These are phyloP conservation scores for Drosophila mauritiana DNA, from an alignment of 1,140 invertebrate species.

Conservation along the genomic window DNA sequence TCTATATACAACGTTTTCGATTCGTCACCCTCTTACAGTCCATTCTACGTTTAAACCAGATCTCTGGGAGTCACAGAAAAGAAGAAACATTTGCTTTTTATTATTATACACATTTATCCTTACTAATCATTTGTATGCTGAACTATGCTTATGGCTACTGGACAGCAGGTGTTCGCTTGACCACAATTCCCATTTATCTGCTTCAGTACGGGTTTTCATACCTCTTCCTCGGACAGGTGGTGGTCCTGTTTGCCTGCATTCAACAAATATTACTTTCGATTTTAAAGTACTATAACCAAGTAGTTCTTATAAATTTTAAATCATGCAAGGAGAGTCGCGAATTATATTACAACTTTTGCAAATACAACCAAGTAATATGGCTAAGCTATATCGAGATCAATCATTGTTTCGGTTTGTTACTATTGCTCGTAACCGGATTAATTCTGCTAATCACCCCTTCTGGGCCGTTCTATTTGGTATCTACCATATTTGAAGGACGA, in stretches of 20 bases:
- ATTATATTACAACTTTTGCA: neutral
- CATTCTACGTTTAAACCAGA: conserved; percentile 6
- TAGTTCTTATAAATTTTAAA: neutral
- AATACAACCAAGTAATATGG: conserved; percentile 24
- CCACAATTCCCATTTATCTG: conserved; percentile 10
- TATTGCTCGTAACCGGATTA: conserved; percentile 27
- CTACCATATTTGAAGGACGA: conserved; percentile 25
- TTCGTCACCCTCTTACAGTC: conserved; percentile 15
- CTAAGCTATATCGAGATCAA: conserved; percentile 6
- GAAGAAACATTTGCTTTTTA: no score
- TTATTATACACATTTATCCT: conserved; percentile 3
- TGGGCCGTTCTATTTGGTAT: conserved; percentile 23
- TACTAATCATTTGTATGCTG: conserved; percentile 11
- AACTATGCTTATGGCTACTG: conserved; percentile 33
- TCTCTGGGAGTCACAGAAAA: no score
- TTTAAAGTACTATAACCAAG: conserved; percentile 7
- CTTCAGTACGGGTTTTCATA: conserved; percentile 26
- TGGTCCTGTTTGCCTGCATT: conserved; percentile 23
- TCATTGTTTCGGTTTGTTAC: conserved; percentile 8
- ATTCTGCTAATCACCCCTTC: conserved; percentile 28
- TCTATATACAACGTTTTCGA: conserved; percentile 15
- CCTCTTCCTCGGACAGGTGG: conserved; percentile 21
- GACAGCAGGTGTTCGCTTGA: neutral
- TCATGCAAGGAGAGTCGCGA: neutral
- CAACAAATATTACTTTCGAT: conserved; percentile 9